Evolutionary conservation across 2,888 invertebrate species (phyloP), one percentile per base, ranked within the genome.

Genomic region (Meganola albula): DNA sequence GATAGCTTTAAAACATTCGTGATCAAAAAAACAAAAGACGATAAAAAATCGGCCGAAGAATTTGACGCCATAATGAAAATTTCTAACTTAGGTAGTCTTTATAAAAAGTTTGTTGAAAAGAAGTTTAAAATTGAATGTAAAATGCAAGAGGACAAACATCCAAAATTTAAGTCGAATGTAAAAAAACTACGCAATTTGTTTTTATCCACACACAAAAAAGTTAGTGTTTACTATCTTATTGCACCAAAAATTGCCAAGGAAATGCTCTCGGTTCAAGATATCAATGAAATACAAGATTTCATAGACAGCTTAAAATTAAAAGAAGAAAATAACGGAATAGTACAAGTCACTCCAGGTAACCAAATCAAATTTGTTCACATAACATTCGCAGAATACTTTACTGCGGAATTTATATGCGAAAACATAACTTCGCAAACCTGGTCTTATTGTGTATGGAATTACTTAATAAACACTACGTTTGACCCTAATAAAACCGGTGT

Each of bases 341-440:
- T 52, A 22, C 36, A 35, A 22, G 30, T 11, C n/a, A 34, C 40
- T 10, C 10, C 37, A 6, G 21, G 23, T 3, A 32, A 36, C 8
- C 24, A 36, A 9, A 40, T 37, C 1, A 42, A 36, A 27, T 52
- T 50, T 18, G 27, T 44, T 8, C 52, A 52, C 27, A 38, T 24
- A 7, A 44, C 48, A 8, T 48, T 37, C 18, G 40, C 34, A 7
- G 52, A 52, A 32, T 52, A 50, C 31, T 52, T 48, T 37, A 39
- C 42, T 1, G 27, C 31, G 11, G 48, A 46, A 29, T 48, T 33
- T 24, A 26, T 50, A n/a, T 35, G 31, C 1, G 35, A 37, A 27
- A 34, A 32, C 13, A 27, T 37, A 12, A 27, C 12, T 18, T 29
- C 30, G 8, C 18, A 9, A 24, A 12, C 23, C 8, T 34, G 22